Conservation (phyloP, 2,888 invertebrate genomes). For the Molorchus minor region DNA sequence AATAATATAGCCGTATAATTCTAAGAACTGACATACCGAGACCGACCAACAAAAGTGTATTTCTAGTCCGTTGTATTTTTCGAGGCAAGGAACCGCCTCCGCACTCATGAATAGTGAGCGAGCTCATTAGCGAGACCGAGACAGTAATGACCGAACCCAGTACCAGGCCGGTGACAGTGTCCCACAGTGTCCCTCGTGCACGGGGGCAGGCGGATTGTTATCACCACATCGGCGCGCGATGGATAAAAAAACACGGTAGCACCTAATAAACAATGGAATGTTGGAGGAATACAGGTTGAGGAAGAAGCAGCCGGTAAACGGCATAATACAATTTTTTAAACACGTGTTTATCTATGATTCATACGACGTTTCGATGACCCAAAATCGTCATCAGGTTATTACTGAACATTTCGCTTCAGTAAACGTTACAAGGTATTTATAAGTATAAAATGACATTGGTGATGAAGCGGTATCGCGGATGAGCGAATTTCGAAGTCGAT, state of each 20-base stretch:
- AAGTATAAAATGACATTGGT: too few species aligned
- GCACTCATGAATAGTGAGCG: constrained; percentile 58
- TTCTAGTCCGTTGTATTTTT: constrained; percentile 5
- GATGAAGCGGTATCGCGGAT: too few species aligned
- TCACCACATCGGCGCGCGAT: constrained; percentile 19
- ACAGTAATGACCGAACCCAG: constrained; percentile 52
- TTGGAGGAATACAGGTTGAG: too few species aligned
- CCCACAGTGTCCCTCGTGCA: constrained; percentile 10
- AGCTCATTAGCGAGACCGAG: constrained; percentile 55
- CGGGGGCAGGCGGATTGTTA: constrained; percentile 13
- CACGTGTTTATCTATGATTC: too few species aligned
- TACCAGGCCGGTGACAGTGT: constrained; percentile 24
- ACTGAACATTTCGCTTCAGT: too few species aligned
- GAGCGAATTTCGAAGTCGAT: too few species aligned
- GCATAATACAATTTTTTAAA: too few species aligned
- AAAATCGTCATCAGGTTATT: too few species aligned
- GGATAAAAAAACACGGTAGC: constrained; percentile 20
- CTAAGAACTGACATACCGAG: not conserved
- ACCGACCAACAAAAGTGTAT: constrained; percentile 8
- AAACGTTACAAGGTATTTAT: too few species aligned
- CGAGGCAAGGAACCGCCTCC: constrained; percentile 46
- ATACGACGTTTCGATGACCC: too few species aligned
- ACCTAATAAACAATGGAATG: constrained; percentile 16
- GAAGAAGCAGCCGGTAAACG: too few species aligned
- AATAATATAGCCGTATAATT: constrained; percentile 19